phyloP scores from a whole-genome alignment of 1,140 invertebrate genomes.

The Bombyx mandarina region DNA sequence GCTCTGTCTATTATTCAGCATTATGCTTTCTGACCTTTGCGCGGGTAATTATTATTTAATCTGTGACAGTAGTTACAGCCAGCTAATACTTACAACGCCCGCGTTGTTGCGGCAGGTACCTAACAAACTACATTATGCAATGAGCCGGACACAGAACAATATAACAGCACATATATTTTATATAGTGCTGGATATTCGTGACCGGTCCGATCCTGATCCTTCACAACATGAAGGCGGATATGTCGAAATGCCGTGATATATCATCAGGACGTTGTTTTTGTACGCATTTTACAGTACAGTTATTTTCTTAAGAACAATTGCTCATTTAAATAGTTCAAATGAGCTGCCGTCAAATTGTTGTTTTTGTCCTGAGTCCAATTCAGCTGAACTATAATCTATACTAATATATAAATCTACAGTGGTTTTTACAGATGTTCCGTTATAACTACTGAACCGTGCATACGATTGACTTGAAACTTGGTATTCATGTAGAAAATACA shows the following conservation, averaged over 20 bases:
- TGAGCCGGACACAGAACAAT: constrained; percentile 57
- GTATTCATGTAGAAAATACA: no score
- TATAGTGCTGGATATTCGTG: constrained; percentile 38
- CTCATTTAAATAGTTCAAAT: not conserved
- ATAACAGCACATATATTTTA: constrained; percentile 28
- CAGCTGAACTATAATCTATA: no score
- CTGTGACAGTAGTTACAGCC: constrained; percentile 15
- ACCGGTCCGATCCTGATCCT: constrained; percentile 35
- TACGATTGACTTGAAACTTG: no score
- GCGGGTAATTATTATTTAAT: constrained; percentile 20
- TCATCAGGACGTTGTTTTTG: not conserved
- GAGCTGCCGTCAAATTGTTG: no score
- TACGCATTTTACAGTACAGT: not conserved
- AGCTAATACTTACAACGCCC: constrained; percentile 8
- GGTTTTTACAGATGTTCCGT: no score
- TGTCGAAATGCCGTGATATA: constrained; percentile 16
- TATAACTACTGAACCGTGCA: no score
- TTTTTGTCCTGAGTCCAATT: no score
- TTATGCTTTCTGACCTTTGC: constrained; percentile 18
- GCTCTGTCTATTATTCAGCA: not conserved
- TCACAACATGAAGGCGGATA: constrained; percentile 14
- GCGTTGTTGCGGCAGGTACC: constrained; percentile 18
- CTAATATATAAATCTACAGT: no score
- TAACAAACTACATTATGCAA: constrained; percentile 55
- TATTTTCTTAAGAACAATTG: not conserved